Evolutionary conservation across 2,888 invertebrate genomes (phyloP).

Genomic region (Acleris emargana): DNA sequence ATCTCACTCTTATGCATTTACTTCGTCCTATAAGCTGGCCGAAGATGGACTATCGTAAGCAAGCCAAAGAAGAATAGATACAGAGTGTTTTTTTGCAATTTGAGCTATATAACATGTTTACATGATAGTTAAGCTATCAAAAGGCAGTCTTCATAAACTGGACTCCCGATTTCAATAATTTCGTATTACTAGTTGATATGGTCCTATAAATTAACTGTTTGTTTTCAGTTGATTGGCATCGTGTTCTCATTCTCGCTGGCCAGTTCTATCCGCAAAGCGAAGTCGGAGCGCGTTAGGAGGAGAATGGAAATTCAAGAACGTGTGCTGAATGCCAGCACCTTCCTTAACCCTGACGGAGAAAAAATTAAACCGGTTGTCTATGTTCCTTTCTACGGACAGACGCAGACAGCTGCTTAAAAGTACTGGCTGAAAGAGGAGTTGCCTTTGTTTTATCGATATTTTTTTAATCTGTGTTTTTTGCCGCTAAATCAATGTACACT

Average conservation of each 20-base stretch:
- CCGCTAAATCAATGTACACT: neutral
- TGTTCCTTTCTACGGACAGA: slow-evolving; percentile 77
- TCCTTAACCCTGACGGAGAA: slow-evolving; percentile 67
- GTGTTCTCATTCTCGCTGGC: slow-evolving; percentile 95
- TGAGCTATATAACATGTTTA: no score
- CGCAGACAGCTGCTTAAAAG: slow-evolving; percentile 58
- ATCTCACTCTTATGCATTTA: no score
- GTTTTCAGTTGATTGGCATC: slow-evolving; percentile 90
- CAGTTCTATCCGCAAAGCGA: slow-evolving; percentile 91
- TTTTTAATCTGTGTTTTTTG: slow-evolving; percentile 13
- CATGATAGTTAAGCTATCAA: no score
- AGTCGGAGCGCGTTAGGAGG: slow-evolving; percentile 88
- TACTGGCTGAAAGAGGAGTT: slow-evolving; percentile 8
- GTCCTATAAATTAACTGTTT: slow-evolving; percentile 7
- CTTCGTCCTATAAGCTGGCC: no score
- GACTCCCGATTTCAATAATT: no score
- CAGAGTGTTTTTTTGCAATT: no score
- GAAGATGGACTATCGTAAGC: no score
- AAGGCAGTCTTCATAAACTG: no score
- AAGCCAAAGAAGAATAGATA: no score
- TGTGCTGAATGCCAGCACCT: slow-evolving; percentile 79
- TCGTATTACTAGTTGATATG: no score
- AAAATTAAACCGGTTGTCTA: slow-evolving; percentile 71
- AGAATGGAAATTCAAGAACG: slow-evolving; percentile 87
- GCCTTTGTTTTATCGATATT: slow-evolving; percentile 32